Base-by-base conservation (phyloP, 2,113 vertebrate species). In the Nerophis lumbriciformis region DNA sequence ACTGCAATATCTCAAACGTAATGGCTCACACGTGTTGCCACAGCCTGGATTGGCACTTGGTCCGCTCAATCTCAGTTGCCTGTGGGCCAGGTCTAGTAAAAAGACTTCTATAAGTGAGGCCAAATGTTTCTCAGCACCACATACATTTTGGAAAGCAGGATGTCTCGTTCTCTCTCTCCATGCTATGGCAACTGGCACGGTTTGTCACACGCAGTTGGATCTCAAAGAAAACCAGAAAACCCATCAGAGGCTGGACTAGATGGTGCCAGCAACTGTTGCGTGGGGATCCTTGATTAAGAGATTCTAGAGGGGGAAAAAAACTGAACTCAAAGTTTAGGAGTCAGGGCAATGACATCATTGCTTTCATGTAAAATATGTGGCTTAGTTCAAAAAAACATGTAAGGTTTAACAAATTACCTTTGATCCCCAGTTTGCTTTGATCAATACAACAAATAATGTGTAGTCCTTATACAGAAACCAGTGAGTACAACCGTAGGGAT, bases 161-260 rank as follows among this genome's bases (percentile, higher is more conserved):
- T 84, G 87, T 86, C 64, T 79, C 78, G 78, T 72, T 72, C 39
- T 42, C 39, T 42, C 11, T 45, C 42, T 12, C 42, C 12, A 11
- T 5, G 67, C 69, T 81, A 61, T 83, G 82, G 79, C 85, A 87
- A 80, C 80, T 87, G 85, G 83, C 80, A 56, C 87, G 73, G 77
- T 88, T 88, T 85, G 81, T 89, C 85, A 86, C 85, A 80, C 83
- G 80, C 77, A 81, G 86, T 87, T 85, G 87, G 83, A 77, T 85
- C 72, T 72, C 73, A 83, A 84, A 79, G 76, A 78, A 82, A 84
- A 81, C 66, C 79, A 73, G 81, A 77, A 77, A 83, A 78, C 71
- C 77, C 68, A 68, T 66, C 59, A 61, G 53, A 77, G 64, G 76
- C 70, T 21, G 3, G 37, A 36, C 50, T 66, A 66, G 53, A 62